These are phyloP conservation scores for Bradynema listronoti DNA, from an alignment of 1,140 invertebrate genomes.

Conservation along the genomic window DNA sequence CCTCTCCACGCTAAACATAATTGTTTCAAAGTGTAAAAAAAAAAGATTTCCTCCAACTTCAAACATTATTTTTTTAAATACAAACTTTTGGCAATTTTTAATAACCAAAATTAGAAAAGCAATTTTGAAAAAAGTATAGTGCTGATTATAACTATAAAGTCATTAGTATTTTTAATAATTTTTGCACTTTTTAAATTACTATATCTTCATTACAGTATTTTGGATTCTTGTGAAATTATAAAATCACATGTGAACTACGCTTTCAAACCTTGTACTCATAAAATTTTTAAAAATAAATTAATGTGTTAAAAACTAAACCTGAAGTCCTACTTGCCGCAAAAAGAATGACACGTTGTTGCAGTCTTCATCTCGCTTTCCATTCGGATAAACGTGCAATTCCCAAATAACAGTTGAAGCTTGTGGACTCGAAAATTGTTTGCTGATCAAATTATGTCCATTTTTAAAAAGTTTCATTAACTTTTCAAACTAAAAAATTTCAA, in stretches of 20 bases:
- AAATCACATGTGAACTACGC: background rate
- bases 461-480: conserved; percentile 54
- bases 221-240: no score
- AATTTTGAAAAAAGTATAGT: no score
- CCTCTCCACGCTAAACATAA: conserved; percentile 41
- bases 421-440: conserved; percentile 31
- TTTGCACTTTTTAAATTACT: no score
- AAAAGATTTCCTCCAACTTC: no score
- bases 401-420: conserved; percentile 46
- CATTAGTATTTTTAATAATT: no score
- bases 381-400: conserved; percentile 56
- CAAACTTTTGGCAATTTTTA: no score
- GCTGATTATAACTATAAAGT: no score
- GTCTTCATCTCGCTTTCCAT: conserved; percentile 56
- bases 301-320: conserved; percentile 20
- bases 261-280: background rate
- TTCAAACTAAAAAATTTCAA: conserved; percentile 34
- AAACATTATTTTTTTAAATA: no score
- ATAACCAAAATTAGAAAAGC: no score
- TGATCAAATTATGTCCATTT: conserved; percentile 52
- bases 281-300: background rate
- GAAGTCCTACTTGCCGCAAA: conserved; percentile 52
- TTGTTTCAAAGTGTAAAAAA: no score
- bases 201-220: no score
- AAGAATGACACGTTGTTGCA: conserved; percentile 48